Base-by-base conservation (phyloP, 2,797 vertebrate species). In the Gymnothorax javanicus region DNA sequence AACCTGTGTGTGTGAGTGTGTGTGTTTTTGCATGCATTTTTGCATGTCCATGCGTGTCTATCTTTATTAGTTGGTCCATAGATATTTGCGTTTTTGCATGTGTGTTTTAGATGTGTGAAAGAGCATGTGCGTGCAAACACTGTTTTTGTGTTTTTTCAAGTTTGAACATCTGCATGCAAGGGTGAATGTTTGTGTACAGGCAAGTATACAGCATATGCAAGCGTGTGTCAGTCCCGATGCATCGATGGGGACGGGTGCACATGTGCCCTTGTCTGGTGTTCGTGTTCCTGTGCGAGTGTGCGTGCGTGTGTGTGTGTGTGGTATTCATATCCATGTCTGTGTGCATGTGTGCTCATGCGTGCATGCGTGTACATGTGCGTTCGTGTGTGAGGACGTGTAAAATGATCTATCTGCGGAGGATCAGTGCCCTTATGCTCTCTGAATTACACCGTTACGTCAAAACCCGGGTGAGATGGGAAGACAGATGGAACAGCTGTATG, bases 401-500 rank as follows among this genome's bases (percentile, higher is more conserved):
- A 91, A 92, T 90, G 92, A 93, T 90, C 91, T 90, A 86, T 67
- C 87, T 91, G 91, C 89, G 87, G 90, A 89, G 91, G 87, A 85
- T 87, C 89, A 90, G 91, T 91, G 92, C 89, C 91, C 92, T 94
- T 82, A 86, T 84, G 81, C 52, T 82, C 62, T 73, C 64, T 15
- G 90, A 93, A 91, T 93, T 91, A 90, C 89, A 88, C 67, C 87
- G 89, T 91, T 91, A 92, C 93, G 94, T 94, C 91, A 93, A 89
- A 91, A 93, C 89, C 92, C 87, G 88, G 91, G 64, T 15, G 92
- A 94, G 93, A 93, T 93, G 94, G 92, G 92, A 94, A 94, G 92
- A 95, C 84, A 93, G 94, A 96, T 92, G 94, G 96, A 96, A 96
- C 93, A 96, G 95, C 94, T 96, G 94, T 91, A 93, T 94, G 91